Conservation (phyloP, 2,113 vertebrate genomes). For the Noturus placidus region DNA sequence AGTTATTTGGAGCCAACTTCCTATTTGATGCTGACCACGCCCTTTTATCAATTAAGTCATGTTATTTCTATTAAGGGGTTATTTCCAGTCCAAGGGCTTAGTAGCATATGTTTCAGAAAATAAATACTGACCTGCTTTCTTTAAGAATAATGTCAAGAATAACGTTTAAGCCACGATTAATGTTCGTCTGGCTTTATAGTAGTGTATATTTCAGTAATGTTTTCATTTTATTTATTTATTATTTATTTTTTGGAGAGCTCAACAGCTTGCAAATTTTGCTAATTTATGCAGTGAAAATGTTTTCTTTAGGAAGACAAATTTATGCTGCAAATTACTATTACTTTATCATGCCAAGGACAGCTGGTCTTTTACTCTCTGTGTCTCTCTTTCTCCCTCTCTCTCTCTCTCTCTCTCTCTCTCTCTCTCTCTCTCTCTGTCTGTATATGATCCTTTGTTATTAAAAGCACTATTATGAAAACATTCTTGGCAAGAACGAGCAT, state of each 20-base stretch:
- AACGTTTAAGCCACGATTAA: neutral
- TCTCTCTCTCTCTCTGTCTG: neutral
- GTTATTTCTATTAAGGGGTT: neutral
- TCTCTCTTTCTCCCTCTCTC: neutral
- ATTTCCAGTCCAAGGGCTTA: neutral
- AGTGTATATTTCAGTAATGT: neutral
- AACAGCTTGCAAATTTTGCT: neutral
- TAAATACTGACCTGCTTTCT: neutral
- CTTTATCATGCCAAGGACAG: slow-evolving; percentile 7
- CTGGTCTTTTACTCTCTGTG: slow-evolving; percentile 8
- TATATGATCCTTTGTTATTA: neutral
- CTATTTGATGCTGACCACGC: neutral
- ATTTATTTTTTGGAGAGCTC: neutral
- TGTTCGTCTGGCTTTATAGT: neutral
- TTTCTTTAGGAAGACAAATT: slow-evolving; percentile 25
- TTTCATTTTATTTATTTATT: neutral
- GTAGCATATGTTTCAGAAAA: neutral
- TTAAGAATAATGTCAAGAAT: neutral
- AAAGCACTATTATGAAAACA: slow-evolving; percentile 1
- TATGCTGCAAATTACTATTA: slow-evolving; percentile 13
- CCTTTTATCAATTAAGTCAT: neutral
- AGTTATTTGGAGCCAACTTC: neutral
- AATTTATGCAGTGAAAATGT: slow-evolving; percentile 24
- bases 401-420: neutral
- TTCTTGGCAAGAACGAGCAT: neutral